Conservation (phyloP, 2,113 vertebrate species). For the Tragelaphus strepsiceros region DNA sequence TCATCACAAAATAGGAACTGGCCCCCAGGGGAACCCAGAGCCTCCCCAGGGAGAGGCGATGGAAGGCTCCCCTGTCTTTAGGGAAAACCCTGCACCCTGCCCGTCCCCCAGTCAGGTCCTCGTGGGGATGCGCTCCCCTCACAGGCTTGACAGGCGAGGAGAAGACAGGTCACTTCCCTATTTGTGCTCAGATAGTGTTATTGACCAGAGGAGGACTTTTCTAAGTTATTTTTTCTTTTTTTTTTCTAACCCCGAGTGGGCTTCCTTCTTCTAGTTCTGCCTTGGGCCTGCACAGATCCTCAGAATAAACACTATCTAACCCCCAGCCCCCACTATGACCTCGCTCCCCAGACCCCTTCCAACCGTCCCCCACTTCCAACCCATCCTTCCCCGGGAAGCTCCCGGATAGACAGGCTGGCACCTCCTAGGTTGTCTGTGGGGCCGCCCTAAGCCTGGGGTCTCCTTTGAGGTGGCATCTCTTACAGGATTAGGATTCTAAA, state of each 20-base stretch:
- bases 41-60: neutral
- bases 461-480: neutral
- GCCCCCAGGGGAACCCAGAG: neutral
- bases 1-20: neutral
- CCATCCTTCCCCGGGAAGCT: neutral
- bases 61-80: accelerated
- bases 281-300: neutral
- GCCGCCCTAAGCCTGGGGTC: neutral
- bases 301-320: accelerated
- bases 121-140: neutral
- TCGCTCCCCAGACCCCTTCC: neutral
- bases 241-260: neutral
- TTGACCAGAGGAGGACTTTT: no score
- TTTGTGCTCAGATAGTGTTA: neutral
- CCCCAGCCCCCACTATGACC: neutral
- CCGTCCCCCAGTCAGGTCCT: neutral
- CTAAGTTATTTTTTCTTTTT: neutral
- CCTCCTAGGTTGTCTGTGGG: neutral
- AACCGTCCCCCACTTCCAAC: neutral
- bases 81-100: neutral
- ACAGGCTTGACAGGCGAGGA: neutral
- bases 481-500: neutral
- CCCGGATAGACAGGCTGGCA: neutral
- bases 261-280: neutral
- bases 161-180: neutral